Percentiles rank a stretch among this genome's conserved stretches.
These are phyloP conservation scores for Rhabdomys pumilio DNA, from an alignment of 2,797 vertebrate species.

Conservation along the genomic window DNA sequence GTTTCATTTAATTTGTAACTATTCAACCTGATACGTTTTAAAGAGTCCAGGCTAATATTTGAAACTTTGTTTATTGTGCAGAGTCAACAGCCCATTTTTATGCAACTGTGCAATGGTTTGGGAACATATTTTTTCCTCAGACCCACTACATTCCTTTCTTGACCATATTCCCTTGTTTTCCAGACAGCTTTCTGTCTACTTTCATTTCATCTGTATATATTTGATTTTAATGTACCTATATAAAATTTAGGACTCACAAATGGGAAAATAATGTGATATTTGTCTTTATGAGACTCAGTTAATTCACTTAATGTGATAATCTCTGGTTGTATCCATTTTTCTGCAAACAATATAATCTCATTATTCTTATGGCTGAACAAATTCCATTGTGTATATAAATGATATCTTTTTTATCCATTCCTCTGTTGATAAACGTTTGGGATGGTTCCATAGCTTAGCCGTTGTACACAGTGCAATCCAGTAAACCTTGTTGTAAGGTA, in stretches of 20 bases:
- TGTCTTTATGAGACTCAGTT: background rate
- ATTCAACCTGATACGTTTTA: background rate
- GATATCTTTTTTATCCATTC: background rate
- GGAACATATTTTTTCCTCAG: too few species aligned
- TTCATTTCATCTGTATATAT: background rate
- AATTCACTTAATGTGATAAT: constrained; percentile 2
- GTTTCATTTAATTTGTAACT: constrained; percentile 6
- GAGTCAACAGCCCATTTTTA: background rate
- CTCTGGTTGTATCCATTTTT: background rate
- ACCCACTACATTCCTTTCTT: background rate
- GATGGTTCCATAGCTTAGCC: background rate
- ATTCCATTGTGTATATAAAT: background rate
- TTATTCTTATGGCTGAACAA: background rate
- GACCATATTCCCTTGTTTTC: background rate
- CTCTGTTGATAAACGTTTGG: background rate
- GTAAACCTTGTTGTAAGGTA: background rate
- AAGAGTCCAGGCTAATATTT: background rate
- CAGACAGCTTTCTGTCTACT: background rate
- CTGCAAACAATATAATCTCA: background rate
- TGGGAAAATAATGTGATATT: background rate
- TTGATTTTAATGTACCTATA: background rate
- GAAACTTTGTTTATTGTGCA: background rate
- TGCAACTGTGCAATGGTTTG: background rate
- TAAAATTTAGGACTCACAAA: background rate
- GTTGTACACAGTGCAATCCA: background rate